phyloP scores from a whole-genome alignment of 2,888 invertebrate species.

The Cremastinae sp. region DNA sequence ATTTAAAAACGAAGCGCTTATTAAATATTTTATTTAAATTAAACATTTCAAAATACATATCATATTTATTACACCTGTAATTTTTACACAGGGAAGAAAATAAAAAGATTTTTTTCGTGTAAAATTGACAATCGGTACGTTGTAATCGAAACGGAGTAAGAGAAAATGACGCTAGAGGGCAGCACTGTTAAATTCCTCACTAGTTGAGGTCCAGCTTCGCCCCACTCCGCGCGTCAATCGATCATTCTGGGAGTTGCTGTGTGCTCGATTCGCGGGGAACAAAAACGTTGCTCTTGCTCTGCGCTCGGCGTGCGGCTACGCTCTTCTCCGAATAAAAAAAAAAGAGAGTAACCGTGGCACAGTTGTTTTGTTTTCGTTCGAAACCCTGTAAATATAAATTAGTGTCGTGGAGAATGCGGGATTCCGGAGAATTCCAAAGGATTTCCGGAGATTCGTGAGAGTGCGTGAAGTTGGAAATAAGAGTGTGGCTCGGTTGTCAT shows the following conservation, averaged over 20 bases:
- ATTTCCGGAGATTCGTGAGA: slow-evolving; percentile 55
- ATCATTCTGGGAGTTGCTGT: slow-evolving; percentile 72
- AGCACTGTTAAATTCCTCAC: slow-evolving; percentile 12
- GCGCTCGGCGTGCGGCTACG: slow-evolving; percentile 19
- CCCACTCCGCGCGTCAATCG: slow-evolving; percentile 67
- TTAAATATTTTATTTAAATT: no score
- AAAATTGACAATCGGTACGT: no score
- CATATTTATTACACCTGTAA: no score
- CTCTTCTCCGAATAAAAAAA: slow-evolving; percentile 2
- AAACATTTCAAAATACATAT: no score
- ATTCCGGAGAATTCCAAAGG: slow-evolving; percentile 60
- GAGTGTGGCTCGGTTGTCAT: slow-evolving; percentile 7
- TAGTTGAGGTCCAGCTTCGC: slow-evolving; percentile 4
- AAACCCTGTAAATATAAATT: background rate
- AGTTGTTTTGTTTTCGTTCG: slow-evolving; percentile 1
- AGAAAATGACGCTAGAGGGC: slow-evolving; percentile 3
- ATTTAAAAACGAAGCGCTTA: no score
- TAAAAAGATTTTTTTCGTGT: no score
- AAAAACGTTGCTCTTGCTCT: slow-evolving; percentile 42
- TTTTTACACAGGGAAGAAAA: no score
- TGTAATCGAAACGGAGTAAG: no score
- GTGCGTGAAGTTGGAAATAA: slow-evolving; percentile 1
- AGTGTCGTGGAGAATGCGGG: slow-evolving; percentile 52
- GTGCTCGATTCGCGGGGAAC: slow-evolving; percentile 59
- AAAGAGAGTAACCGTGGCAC: background rate